Evolutionary conservation across 2,113 vertebrate species (phyloP).

Genomic region (Crotalus helleri): DNA sequence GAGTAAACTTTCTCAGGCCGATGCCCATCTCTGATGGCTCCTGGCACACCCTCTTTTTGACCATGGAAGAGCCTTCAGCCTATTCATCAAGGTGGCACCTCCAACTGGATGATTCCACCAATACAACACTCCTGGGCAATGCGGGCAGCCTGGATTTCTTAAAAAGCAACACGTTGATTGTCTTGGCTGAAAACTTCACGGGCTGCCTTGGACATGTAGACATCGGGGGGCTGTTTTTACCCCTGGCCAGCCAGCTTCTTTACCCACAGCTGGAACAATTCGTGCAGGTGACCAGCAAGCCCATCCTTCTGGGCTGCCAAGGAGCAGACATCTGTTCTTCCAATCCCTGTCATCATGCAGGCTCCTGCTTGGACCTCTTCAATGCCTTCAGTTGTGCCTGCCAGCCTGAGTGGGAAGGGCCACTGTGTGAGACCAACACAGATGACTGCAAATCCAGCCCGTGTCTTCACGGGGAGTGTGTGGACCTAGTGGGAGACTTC

Average conservation of each 20-base stretch:
- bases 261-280: constrained; percentile 74
- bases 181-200: constrained; percentile 83
- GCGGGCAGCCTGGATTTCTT: constrained; percentile 80
- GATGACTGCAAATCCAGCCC: constrained; percentile 80
- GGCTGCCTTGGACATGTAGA: constrained; percentile 86
- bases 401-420: constrained; percentile 78
- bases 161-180: constrained; percentile 59
- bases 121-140: constrained; percentile 56
- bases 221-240: constrained; percentile 83
- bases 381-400: constrained; percentile 82
- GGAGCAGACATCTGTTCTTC: constrained; percentile 75
- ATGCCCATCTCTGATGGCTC: constrained; percentile 74
- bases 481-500: constrained; percentile 75
- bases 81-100: constrained; percentile 75
- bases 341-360: constrained; percentile 79
- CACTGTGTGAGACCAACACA: constrained; percentile 70
- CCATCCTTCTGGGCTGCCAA: constrained; percentile 73
- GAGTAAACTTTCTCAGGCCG: constrained; percentile 69
- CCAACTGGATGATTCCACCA: constrained; percentile 67
- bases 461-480: constrained; percentile 79
- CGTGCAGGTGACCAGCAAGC: constrained; percentile 29
- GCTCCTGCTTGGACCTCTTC: constrained; percentile 84
- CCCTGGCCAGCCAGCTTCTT: constrained; percentile 58
- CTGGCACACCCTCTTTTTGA: constrained; percentile 81
- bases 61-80: constrained; percentile 67